Conservation (phyloP, 2,888 invertebrate genomes). For the Drosophila putrida region DNA sequence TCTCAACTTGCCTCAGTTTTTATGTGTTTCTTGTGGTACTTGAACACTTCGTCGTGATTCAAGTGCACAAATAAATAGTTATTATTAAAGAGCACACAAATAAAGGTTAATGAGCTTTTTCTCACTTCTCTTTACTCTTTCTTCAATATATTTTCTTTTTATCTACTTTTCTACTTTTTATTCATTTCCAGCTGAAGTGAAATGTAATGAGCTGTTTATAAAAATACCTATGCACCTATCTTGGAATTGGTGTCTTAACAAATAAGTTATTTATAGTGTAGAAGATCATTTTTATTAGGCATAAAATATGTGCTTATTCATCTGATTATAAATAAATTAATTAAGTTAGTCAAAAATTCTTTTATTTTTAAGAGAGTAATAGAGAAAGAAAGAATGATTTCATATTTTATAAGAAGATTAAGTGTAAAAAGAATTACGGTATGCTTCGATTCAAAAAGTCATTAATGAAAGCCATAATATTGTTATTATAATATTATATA, state of each 20-base stretch:
- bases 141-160: not conserved
- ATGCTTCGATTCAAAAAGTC: too few species aligned
- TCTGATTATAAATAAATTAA: too few species aligned
- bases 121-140: slow-evolving; percentile 19
- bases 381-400: too few species aligned
- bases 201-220: slow-evolving; percentile 39
- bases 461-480: too few species aligned
- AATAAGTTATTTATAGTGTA: not conserved
- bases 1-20: slow-evolving; percentile 19
- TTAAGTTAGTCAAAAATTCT: too few species aligned
- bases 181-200: slow-evolving; percentile 16
- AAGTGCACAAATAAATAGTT: slow-evolving; percentile 56
- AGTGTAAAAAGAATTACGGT: too few species aligned
- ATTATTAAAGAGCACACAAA: slow-evolving; percentile 51
- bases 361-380: too few species aligned
- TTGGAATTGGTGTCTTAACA: not conserved
- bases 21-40: slow-evolving; percentile 26
- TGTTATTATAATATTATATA: too few species aligned
- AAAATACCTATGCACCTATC: slow-evolving; percentile 9
- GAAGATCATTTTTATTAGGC: not conserved
- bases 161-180: slow-evolving; percentile 1
- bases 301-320: not conserved
- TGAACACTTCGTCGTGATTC: slow-evolving; percentile 35
- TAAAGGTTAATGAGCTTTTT: slow-evolving; percentile 78
- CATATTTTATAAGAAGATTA: too few species aligned